Conservation (phyloP, 2,113 vertebrate genomes). For the Lasiurus cinereus region DNA sequence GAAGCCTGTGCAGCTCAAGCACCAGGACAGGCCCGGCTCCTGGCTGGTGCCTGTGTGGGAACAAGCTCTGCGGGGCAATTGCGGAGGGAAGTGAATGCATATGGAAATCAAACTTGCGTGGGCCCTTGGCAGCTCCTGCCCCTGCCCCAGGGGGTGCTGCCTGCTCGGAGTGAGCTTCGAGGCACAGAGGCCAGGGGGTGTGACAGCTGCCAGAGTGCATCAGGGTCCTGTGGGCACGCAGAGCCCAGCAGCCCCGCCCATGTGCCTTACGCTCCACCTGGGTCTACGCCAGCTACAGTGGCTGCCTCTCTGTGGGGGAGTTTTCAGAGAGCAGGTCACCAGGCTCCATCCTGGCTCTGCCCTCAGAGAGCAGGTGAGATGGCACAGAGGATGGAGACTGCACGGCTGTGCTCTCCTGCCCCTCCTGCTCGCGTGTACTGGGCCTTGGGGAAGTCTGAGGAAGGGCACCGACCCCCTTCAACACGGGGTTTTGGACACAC, state of each 20-base stretch:
- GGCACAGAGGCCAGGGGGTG: slow-evolving; percentile 74
- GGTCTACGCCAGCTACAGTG: slow-evolving; percentile 78
- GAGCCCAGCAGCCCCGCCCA: slow-evolving; percentile 76
- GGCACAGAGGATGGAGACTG: neutral
- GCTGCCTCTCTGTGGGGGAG: slow-evolving; percentile 71
- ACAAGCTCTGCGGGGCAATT: fast-evolving
- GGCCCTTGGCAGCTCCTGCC: slow-evolving; percentile 53
- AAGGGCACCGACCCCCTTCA: fast-evolving
- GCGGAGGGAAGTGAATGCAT: fast-evolving
- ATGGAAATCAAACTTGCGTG: fast-evolving
- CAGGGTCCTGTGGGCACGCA: slow-evolving; percentile 81
- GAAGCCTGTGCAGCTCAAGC: fast-evolving
- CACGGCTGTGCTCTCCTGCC: neutral
- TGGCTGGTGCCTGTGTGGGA: fast-evolving
- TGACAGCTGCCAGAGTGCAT: slow-evolving; percentile 88
- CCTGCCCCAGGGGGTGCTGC: slow-evolving; percentile 77
- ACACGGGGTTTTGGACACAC: neutral
- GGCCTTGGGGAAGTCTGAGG: neutral
- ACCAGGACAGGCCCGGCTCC: fast-evolving
- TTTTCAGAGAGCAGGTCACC: neutral
- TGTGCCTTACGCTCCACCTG: slow-evolving; percentile 79
- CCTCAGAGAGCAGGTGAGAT: neutral
- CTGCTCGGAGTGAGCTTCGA: slow-evolving; percentile 75
- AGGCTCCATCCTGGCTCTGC: too few species aligned
- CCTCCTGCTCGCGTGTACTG: fast-evolving